Evolutionary conservation across 1,140 invertebrate species (phyloP).

Genomic region (Hirudo medicinalis): DNA sequence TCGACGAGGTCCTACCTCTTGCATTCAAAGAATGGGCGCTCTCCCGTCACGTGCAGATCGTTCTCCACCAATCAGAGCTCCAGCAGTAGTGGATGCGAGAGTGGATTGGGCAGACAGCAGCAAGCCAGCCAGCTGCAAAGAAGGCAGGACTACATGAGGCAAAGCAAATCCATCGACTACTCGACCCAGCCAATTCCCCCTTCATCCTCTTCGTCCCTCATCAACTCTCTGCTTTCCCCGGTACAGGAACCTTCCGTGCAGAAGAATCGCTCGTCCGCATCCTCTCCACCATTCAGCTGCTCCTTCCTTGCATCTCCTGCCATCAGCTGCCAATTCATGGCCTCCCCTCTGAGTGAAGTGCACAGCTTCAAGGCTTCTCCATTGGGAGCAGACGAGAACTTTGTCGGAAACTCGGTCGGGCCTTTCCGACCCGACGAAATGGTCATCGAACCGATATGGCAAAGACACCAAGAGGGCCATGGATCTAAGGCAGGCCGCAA

Average conservation of each 20-base stretch:
- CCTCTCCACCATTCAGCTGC: background rate
- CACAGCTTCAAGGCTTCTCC: slow-evolving; percentile 27
- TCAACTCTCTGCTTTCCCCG: slow-evolving; percentile 48
- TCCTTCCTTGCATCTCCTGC: background rate
- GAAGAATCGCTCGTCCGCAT: slow-evolving; percentile 57
- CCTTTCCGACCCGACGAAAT: slow-evolving; percentile 17
- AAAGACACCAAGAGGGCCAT: slow-evolving; percentile 27
- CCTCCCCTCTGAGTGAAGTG: slow-evolving; percentile 58
- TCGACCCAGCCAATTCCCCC: slow-evolving; percentile 47
- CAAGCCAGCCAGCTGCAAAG: slow-evolving; percentile 63
- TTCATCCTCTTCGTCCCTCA: slow-evolving; percentile 55
- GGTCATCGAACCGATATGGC: slow-evolving; percentile 24
- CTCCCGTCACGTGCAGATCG: slow-evolving; percentile 50
- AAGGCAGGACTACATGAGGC: slow-evolving; percentile 39
- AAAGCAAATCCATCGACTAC: slow-evolving; percentile 29
- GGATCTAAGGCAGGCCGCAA: slow-evolving; percentile 12
- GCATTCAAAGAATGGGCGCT: slow-evolving; percentile 56
- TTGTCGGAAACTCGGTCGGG: slow-evolving; percentile 24
- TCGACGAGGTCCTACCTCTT: slow-evolving; percentile 61
- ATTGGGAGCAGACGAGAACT: slow-evolving; percentile 18
- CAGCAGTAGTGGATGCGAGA: slow-evolving; percentile 32
- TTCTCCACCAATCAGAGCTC: slow-evolving; percentile 47
- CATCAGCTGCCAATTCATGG: background rate
- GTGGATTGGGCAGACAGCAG: slow-evolving; percentile 34
- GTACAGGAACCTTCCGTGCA: slow-evolving; percentile 64